Percentiles rank a stretch among this genome's conserved stretches.
phyloP scores from a whole-genome alignment of 2,888 invertebrate species.

The Agrochola lota region DNA sequence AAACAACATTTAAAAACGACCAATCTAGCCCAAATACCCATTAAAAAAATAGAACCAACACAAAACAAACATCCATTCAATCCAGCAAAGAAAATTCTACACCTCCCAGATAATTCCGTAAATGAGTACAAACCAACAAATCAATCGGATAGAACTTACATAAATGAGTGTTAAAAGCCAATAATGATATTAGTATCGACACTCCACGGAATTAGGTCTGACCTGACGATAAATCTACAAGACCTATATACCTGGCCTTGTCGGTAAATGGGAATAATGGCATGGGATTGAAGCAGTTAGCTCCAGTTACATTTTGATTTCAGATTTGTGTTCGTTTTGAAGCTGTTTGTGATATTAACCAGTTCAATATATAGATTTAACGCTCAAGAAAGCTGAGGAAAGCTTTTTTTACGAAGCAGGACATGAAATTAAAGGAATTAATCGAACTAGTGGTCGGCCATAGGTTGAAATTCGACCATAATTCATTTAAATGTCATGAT shows the following conservation, averaged over 20 bases:
- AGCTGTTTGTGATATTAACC: background rate
- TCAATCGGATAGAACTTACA: constrained; percentile 28
- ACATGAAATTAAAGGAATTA: too few species aligned
- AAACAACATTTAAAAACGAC: background rate
- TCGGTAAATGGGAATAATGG: constrained; percentile 32
- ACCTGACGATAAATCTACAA: constrained; percentile 57
- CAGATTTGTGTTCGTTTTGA: constrained; percentile 1
- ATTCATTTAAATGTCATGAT: too few species aligned
- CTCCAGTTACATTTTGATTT: constrained; percentile 13
- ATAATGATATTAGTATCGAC: constrained; percentile 41
- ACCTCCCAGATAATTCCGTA: constrained; percentile 21
- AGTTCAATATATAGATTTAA: background rate
- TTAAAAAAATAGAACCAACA: background rate
- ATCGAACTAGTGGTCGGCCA: too few species aligned
- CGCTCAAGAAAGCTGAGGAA: background rate
- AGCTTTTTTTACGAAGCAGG: background rate
- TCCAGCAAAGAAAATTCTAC: background rate
- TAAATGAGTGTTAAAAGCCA: constrained; percentile 38
- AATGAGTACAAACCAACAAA: constrained; percentile 44
- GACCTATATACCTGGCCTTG: constrained; percentile 61
- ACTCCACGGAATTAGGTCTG: constrained; percentile 57
- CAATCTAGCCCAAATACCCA: background rate
- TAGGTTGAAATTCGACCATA: too few species aligned
- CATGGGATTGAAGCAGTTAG: constrained; percentile 6
- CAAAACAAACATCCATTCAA: background rate